Conservation (phyloP, 2,797 vertebrate species). For the Limosa lapponica region DNA sequence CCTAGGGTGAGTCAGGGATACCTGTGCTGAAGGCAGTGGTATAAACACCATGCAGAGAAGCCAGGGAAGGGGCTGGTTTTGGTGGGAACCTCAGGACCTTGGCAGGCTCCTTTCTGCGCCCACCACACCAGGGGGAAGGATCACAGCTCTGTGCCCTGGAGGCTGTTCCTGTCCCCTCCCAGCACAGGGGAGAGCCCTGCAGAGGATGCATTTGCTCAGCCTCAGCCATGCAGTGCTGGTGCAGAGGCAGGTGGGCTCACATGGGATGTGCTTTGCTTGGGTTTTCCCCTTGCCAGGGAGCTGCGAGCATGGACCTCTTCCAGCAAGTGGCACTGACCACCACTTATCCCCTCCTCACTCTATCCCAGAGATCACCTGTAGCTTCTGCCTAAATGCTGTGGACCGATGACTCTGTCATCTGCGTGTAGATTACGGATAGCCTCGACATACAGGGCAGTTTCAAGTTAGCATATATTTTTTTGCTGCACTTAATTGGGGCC, state of each 20-base stretch:
- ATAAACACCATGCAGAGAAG: fast-evolving
- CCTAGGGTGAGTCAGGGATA: not conserved
- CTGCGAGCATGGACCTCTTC: fast-evolving
- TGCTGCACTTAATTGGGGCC: not conserved
- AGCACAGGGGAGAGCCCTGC: not conserved
- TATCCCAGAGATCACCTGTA: not conserved
- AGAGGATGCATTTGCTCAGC: fast-evolving
- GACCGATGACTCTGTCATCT: not conserved
- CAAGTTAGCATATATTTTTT: not conserved
- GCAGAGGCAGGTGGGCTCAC: not conserved
- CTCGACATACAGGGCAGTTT: not conserved
- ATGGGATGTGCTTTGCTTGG: fast-evolving
- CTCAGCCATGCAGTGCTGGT: fast-evolving
- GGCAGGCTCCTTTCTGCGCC: not conserved
- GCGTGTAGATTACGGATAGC: not conserved
- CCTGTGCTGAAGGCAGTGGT: not conserved
- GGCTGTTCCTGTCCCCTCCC: fast-evolving
- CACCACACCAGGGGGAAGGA: not conserved
- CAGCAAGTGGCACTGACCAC: not conserved
- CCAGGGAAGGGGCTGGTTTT: not conserved
- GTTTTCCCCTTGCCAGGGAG: not conserved
- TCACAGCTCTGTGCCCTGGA: fast-evolving
- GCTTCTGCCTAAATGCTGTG: not conserved
- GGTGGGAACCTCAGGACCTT: not conserved
- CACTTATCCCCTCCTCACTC: not conserved